phyloP scores from a whole-genome alignment of 2,113 vertebrate species.

The human (Homo sapiens) region DNA sequence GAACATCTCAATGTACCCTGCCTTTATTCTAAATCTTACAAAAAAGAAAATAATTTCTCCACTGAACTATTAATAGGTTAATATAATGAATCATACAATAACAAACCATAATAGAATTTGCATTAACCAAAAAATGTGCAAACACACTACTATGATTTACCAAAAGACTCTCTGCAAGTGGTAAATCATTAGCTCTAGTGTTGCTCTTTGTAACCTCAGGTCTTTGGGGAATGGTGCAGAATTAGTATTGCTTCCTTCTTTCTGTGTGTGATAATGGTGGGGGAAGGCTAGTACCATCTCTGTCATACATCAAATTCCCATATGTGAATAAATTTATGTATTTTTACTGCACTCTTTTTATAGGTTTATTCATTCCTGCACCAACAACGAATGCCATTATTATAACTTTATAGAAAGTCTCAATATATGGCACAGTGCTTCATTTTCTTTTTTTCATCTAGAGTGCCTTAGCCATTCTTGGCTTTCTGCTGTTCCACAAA shows the following conservation, averaged over 20 bases:
- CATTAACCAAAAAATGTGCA: constrained; percentile 2
- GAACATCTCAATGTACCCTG: neutral
- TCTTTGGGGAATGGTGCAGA: neutral
- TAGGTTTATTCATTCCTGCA: neutral
- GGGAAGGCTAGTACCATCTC: neutral
- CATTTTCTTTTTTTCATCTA: neutral
- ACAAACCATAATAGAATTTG: neutral
- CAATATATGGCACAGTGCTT: neutral
- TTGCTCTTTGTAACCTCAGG: neutral
- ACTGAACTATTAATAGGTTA: constrained; percentile 2
- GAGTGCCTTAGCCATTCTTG: neutral
- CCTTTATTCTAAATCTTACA: constrained; percentile 27
- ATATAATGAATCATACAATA: constrained; percentile 5
- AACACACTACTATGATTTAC: neutral
- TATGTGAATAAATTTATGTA: neutral
- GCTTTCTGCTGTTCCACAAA: neutral
- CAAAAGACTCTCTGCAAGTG: neutral
- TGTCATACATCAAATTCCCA: neutral
- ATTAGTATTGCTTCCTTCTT: neutral
- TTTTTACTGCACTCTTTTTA: neutral
- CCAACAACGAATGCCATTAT: neutral
- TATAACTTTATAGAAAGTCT: neutral
- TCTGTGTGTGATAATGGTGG: neutral
- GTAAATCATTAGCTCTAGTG: neutral
- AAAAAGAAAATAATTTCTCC: constrained; percentile 8